phyloP scores from a whole-genome alignment of 64 coral and sea anemone species.

The Cladopsammia gracilis region DNA sequence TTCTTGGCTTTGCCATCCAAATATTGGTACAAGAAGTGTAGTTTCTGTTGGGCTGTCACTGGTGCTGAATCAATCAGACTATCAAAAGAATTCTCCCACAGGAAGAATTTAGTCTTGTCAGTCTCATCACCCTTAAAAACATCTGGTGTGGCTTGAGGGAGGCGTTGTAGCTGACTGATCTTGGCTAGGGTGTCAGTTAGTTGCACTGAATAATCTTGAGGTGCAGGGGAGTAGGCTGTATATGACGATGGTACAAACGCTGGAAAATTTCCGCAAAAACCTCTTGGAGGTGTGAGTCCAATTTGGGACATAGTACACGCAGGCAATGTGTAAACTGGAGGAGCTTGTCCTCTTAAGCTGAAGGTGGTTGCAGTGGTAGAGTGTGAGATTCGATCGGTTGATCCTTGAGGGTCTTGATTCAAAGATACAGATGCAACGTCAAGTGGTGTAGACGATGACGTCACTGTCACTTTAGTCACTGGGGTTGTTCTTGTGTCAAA shows the following conservation, averaged over 20 bases:
- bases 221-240: background rate
- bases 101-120: slow-evolving; percentile 66
- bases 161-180: slow-evolving; percentile 57
- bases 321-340: background rate
- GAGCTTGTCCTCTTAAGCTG: background rate
- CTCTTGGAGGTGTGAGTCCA: background rate
- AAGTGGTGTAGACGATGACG: background rate
- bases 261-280: slow-evolving; percentile 29
- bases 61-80: slow-evolving; percentile 40
- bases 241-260: slow-evolving; percentile 7
- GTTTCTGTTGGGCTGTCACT: slow-evolving; percentile 63
- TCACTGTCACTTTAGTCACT: background rate
- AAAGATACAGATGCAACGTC: no score
- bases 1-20: slow-evolving; percentile 75
- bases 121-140: slow-evolving; percentile 50
- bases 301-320: background rate
- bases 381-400: no score
- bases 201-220: slow-evolving; percentile 1
- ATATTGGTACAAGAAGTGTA: slow-evolving; percentile 74
- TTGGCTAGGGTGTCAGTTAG: slow-evolving; percentile 27
- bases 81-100: slow-evolving; percentile 67
- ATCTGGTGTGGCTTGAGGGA: slow-evolving; percentile 60
- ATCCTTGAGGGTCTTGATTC: no score
- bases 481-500: background rate
- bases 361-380: background rate